A percentile compares a stretch with the other conserved stretches of the same genome.
Evolutionary conservation across 1,140 invertebrate species (phyloP).

Genomic region (Rhysida immarginata): DNA sequence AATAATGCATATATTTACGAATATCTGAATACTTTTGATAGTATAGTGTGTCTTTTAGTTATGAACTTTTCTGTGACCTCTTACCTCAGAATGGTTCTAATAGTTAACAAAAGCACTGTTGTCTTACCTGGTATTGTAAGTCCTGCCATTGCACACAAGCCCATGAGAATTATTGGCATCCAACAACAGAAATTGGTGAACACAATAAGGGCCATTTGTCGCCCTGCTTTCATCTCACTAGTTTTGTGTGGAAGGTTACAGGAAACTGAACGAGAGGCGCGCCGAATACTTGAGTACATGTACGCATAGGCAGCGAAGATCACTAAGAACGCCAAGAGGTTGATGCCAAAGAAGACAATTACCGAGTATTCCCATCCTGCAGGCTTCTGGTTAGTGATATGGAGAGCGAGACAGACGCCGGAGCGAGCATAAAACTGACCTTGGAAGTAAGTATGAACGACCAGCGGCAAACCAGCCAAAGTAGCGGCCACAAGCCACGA

Average conservation of each 20-base stretch:
- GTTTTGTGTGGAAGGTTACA: slow-evolving; percentile 21
- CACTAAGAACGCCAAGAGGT: slow-evolving; percentile 28
- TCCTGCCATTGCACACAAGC: slow-evolving; percentile 29
- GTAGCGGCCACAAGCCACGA: slow-evolving; percentile 25
- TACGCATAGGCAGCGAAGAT: slow-evolving; percentile 29
- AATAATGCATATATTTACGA: too few relatives aligned
- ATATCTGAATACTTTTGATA: too few relatives aligned
- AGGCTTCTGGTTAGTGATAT: slow-evolving; percentile 27
- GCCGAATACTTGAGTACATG: slow-evolving; percentile 29
- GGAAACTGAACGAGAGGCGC: slow-evolving; percentile 23
- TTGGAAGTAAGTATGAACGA: slow-evolving; percentile 25
- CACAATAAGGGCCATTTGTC: slow-evolving; percentile 33
- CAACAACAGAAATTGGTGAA: slow-evolving; percentile 33
- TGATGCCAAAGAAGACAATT: slow-evolving; percentile 27
- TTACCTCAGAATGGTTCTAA: too few relatives aligned
- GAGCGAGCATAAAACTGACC: slow-evolving; percentile 30
- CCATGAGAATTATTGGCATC: slow-evolving; percentile 34
- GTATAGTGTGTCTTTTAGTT: too few relatives aligned
- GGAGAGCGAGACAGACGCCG: slow-evolving; percentile 29
- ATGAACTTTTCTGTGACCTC: too few relatives aligned
- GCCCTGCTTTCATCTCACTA: slow-evolving; percentile 26
- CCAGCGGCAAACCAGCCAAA: slow-evolving; percentile 23
- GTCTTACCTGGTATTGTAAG: slow-evolving; percentile 23
- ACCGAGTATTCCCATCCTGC: slow-evolving; percentile 32
- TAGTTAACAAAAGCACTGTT: too few relatives aligned